Base-by-base conservation (phyloP, 2,888 invertebrate genomes). In the Habrosyne pyritoides region DNA sequence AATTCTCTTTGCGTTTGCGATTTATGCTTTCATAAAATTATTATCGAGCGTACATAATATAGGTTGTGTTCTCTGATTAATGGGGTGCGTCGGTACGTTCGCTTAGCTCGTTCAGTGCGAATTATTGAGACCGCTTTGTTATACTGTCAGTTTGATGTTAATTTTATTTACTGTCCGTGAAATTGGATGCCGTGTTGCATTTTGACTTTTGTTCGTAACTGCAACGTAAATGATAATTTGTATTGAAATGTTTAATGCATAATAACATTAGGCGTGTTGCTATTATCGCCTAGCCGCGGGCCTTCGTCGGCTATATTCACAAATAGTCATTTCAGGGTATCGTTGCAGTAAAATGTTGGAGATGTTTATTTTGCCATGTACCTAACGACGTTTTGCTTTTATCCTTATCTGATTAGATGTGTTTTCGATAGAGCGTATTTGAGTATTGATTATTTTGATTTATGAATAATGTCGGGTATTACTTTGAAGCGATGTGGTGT, bases 131-230 rank as follows among this genome's bases (percentile, higher is more conserved):
- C 73, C 87, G 86, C 89, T 91, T 89, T 89, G 87, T 90, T 86
- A 86, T 75, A 77, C 77, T 87, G 90, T 84, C 87, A 79, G 82
- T 73, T 77, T 71, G 81, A 75, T 83, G 89, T 77, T 87, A 91
- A 92, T 91, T 92, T 91, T 91, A 87, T 91, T 91, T 91, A 91
- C 84, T 84, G 83, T 56, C 87, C 89, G 77, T 91, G 89, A 90
- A 91, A 91, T 91, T 90, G 84, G 83, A 87, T 81, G 81, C 79
- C 71, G 68, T 64, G 68, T 73, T 49, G 75, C 78, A 76, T 86
- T 81, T 86, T 84, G 79, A 81, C 80, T 77, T 67, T 67, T 61
- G 66, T 61, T 69, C 69, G 14, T 26, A 55, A 58, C 54, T 53
- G 56, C 52, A 47, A 61, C 71, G 69, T 71, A 61, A 73, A 73